phyloP scores from a whole-genome alignment of 1,140 invertebrate genomes.

The Drosophila varians region DNA sequence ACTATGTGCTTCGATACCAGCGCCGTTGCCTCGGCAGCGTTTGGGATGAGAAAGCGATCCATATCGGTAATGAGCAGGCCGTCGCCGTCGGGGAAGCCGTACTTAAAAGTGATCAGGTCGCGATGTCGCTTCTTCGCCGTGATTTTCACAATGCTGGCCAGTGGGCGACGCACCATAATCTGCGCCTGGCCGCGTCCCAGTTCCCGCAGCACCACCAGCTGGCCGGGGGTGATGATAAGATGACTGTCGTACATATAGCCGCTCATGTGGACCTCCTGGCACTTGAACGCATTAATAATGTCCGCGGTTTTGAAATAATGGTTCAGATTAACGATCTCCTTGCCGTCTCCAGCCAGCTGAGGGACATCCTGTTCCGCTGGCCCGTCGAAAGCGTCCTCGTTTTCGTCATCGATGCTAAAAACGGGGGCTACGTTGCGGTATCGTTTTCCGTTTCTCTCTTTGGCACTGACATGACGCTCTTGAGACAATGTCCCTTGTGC shows the following conservation, averaged over 20 bases:
- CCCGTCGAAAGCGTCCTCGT: slow-evolving; percentile 86
- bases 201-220: slow-evolving; percentile 94
- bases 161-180: slow-evolving; percentile 92
- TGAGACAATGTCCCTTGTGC: slow-evolving; percentile 79
- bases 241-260: slow-evolving; percentile 93
- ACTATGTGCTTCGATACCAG: slow-evolving; percentile 86
- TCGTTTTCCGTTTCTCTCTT: slow-evolving; percentile 92
- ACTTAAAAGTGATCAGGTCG: slow-evolving; percentile 97
- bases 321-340: slow-evolving; percentile 88
- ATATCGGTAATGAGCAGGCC: slow-evolving; percentile 88
- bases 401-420: slow-evolving; percentile 97
- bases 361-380: slow-evolving; percentile 44
- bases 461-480: slow-evolving; percentile 90
- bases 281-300: slow-evolving; percentile 93
- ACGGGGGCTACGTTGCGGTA: slow-evolving; percentile 96
- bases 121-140: slow-evolving; percentile 97
- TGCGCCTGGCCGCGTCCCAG: slow-evolving; percentile 90
- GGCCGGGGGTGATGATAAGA: slow-evolving; percentile 93
- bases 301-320: slow-evolving; percentile 93
- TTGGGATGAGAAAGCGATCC: slow-evolving; percentile 96
- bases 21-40: slow-evolving; percentile 93
- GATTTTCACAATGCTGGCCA: slow-evolving; percentile 97
- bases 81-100: slow-evolving; percentile 80
- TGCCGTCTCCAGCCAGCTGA: slow-evolving; percentile 84
- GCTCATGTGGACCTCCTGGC: slow-evolving; percentile 95